Conservation (phyloP, 2,888 invertebrate genomes). For the Epiblema foenella region DNA sequence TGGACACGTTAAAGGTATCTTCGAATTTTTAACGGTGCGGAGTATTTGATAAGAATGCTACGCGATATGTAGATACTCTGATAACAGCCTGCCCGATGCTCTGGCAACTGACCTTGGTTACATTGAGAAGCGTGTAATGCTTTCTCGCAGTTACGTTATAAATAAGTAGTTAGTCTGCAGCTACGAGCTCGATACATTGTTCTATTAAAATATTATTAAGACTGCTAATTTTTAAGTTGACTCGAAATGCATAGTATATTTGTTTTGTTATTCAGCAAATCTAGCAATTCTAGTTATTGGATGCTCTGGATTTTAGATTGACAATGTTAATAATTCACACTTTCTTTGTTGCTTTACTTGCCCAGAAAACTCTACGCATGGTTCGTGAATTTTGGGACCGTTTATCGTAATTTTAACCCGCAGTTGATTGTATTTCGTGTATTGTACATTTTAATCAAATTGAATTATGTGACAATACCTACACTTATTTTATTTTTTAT, state of each 20-base stretch:
- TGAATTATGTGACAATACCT: conserved; percentile 2
- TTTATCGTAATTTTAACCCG: conserved; percentile 5
- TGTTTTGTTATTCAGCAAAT: conserved; percentile 14
- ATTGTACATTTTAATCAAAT: conserved; percentile 15
- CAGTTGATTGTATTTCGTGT: neutral
- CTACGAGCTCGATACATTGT: neutral
- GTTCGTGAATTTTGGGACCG: neutral
- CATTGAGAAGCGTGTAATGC: neutral
- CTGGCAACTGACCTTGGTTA: neutral
- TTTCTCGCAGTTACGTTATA: neutral
- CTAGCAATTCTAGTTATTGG: neutral
- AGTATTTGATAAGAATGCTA: too few species aligned
- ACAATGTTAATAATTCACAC: conserved; percentile 9
- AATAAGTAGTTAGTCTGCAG: conserved; percentile 17
- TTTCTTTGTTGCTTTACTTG: conserved; percentile 16
- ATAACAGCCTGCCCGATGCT: too few species aligned
- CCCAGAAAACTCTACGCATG: neutral
- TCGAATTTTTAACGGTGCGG: neutral
- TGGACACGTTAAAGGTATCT: too few species aligned
- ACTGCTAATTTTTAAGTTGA: conserved; percentile 58
- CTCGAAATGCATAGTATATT: conserved; percentile 51
- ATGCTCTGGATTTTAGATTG: conserved; percentile 16
- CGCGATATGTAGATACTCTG: neutral
- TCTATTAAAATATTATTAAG: conserved; percentile 55
- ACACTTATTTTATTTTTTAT: conserved; percentile 6